Evolutionary conservation across 2,888 invertebrate genomes (phyloP), one percentile per base, ranked within the genome.

Genomic region (Tipula lateralis): DNA sequence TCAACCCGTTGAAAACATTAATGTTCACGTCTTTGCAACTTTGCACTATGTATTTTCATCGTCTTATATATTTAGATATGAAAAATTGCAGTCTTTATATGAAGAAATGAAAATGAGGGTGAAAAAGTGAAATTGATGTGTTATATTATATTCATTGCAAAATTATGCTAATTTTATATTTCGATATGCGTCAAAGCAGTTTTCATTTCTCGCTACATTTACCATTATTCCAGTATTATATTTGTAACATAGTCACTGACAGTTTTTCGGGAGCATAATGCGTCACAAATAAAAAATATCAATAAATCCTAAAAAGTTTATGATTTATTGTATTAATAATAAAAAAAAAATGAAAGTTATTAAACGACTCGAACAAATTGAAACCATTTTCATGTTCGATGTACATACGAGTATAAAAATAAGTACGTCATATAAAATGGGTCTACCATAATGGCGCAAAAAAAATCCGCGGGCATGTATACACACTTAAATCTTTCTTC

Each of bases 111-210:
- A 66, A 66, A 66, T 66, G 66, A 24, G 7, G 66, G 9, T 9
- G 9, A 24, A 66, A 39, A 24, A 66, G 66, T 66, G 66, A 66
- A 66, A 66, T 66, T 66, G 66, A 66, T 66, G 66, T 66, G 66
- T 66, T 66, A 66, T 66, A 66, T 66, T 66, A 66, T 66, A 66
- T 66, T 66, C 66, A 66, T 66, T 66, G 66, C 66, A 66, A 24
- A 66, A 66, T 66, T 66, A 66, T 66, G 66, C 66, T 66, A 66
- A 66, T 66, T 66, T 66, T 66, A 66, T 66, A 24, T 66, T 66
- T 66, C 66, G 66, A 66, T 66, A 66, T 66, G 66, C 66, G 66
- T 66, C 66, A 66, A 66, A 66, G 66, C 24, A 66, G 66, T 66
- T 66, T 66, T 66, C 66, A 66, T 66, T 24, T 66, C 24, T 66